phyloP scores from a whole-genome alignment of 92 coral and sea anemone species.

The Umimayanthus kanabou region DNA sequence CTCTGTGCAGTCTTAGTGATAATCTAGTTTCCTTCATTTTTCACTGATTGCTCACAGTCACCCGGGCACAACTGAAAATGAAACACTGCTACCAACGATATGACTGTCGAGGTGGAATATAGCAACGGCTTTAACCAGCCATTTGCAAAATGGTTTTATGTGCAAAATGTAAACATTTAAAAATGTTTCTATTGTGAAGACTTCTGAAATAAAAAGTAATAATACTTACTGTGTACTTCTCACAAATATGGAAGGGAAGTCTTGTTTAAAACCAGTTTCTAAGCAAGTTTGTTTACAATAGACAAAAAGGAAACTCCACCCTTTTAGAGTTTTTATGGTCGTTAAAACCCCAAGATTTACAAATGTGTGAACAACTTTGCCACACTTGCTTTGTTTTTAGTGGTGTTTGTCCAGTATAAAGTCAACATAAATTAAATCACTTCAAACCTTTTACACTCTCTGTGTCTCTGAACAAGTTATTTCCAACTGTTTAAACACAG shows the following conservation, averaged over 20 bases:
- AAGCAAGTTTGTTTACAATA: neutral
- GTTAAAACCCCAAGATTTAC: neutral
- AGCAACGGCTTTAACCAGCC: neutral
- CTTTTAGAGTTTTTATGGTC: neutral
- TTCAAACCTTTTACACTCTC: slow-evolving; percentile 32
- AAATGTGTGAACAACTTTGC: slow-evolving; percentile 25
- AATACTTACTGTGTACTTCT: neutral
- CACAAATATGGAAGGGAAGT: neutral
- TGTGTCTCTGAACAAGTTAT: slow-evolving; percentile 21
- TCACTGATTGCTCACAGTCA: neutral
- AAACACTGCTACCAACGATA: neutral
- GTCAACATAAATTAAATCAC: slow-evolving; percentile 49
- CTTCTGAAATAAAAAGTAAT: neutral
- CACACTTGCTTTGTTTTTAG: slow-evolving; percentile 20
- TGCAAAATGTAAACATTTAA: neutral
- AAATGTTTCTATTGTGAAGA: neutral
- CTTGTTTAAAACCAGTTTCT: neutral
- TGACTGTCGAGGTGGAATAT: too few relatives aligned
- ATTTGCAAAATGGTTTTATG: neutral
- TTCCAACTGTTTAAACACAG: slow-evolving; percentile 34
- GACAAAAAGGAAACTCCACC: neutral
- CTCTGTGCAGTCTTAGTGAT: neutral
- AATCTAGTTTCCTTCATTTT: too few relatives aligned
- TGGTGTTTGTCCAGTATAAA: slow-evolving; percentile 5
- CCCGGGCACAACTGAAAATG: neutral